Evolutionary conservation across 2,797 vertebrate species (phyloP), one percentile per base, ranked within the genome.

Genomic region (Enteromius viviparus): DNA sequence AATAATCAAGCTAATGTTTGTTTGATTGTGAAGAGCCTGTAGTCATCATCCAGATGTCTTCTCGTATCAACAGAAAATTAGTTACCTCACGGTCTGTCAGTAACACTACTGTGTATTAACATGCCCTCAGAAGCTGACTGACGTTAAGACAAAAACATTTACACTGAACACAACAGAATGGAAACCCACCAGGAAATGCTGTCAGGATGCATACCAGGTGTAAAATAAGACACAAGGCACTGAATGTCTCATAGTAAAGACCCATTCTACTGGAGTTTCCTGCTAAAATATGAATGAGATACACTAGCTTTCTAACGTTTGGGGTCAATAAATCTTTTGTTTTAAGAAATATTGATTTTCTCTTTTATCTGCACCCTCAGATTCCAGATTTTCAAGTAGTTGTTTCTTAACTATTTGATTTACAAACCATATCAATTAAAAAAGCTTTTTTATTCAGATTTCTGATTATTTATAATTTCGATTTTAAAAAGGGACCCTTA

Each of bases 1-100:
- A 45, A 47, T 45, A 60, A 80, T 80, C 23, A 60, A 47, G 68
- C 37, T 47, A 70, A 80, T 80, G 51, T 80, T 79, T 4, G 3
- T 55, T 32, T 68, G 21, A 12, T 49, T 9, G 8, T 42, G 51
- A 70, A 70, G 17, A 6, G 60, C 58, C 42, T 65, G 26, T 49
- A 34, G 42, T 49, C 26, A 80, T 23, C n/a, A 42, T 58, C 7
- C 53, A 71, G n/a, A 71, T n/a, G 37, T 71, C 68, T 71, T 60
- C 23, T 80, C 53, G 14, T 58, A 47, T 71, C 40, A 71, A 47
- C 19, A 60, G 55, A 62, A 34, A 71, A 60, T 42, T 6, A 1
- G 51, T 60, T 0, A 76, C 47, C 10, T 47, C 40, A 80, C 11
- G 3, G 3, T 32, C 26, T 62, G 53, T 69, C 32, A 32, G 78